Base-by-base conservation (phyloP, 2,888 invertebrate genomes). In the Mythimna albipuncta region DNA sequence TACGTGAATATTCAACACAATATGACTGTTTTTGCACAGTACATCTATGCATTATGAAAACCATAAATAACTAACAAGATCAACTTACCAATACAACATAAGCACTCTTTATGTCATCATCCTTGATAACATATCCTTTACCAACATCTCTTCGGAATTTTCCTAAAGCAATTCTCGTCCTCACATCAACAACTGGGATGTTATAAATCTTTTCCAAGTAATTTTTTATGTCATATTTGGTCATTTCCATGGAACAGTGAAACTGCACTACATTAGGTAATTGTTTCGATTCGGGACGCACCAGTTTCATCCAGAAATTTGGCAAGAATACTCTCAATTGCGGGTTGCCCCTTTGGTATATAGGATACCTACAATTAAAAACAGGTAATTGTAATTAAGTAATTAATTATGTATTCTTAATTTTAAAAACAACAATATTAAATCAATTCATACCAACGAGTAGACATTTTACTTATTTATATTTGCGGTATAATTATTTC, bases 181-280 rank as follows among this genome's bases (percentile, higher is more conserved):
- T 96, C 0, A 99, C 98, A 88, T 98, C 96, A 2, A 98, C 94
- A 0, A 98, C 97, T 35, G 98, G 98, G 19, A 99, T 95, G 75
- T 98, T 97, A 91, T 99, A 99, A 84, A 99, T 99, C 95, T 99
- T 99, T 91, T 99, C 98, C 84, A 99, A 96, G 93, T 99, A 99
- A 93, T 99, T 99, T 91, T 97, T 98, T 0, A 99, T 97, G 93
- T 99, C 99, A 87, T 96, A 90, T 91, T 97, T 97, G 0, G 99
- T 99, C 99, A 99, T 99, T 97, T 99, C 97, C 96, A 98, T 98
- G 11, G 99, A 99, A 86, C 99, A 98, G 65, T 98, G 97, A 93
- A 99, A 99, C 68, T 98, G 97, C 0, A 99, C 98, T 57, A 98
- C 94, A 96, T 99, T 99, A 63, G 97, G 96, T 5, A 98, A 98